Evolutionary conservation across 2,113 vertebrate genomes (phyloP).

Genomic region (Morone saxatilis): DNA sequence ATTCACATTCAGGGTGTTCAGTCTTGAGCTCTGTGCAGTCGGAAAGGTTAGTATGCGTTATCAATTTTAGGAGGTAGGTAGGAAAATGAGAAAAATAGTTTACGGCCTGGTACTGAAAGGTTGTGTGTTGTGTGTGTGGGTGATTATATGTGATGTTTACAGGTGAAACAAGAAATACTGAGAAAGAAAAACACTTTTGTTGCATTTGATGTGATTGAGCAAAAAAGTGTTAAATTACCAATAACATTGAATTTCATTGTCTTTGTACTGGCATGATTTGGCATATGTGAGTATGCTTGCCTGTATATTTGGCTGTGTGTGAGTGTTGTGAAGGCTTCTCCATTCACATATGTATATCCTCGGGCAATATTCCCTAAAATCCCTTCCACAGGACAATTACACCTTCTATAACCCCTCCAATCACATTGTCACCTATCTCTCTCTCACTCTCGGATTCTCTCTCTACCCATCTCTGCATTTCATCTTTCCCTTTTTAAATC

Average conservation of each 20-base stretch:
- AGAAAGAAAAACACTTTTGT: not conserved
- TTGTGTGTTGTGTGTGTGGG: not conserved
- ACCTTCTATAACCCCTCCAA: constrained; percentile 59
- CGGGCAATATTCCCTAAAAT: constrained; percentile 60
- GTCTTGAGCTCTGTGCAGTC: too few species aligned
- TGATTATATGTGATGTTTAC: not conserved
- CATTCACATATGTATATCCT: constrained; percentile 74
- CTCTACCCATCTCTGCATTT: constrained; percentile 52
- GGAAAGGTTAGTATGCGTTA: too few species aligned
- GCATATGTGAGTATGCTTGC: not conserved
- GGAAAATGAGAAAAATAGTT: not conserved
- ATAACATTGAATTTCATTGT: not conserved
- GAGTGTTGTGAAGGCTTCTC: constrained; percentile 41
- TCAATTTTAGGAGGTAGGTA: too few species aligned
- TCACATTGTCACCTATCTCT: constrained; percentile 61
- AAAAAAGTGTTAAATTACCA: not conserved
- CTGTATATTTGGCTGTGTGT: constrained; percentile 13
- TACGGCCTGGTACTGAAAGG: not conserved
- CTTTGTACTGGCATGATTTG: constrained; percentile 6
- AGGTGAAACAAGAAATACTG: not conserved
- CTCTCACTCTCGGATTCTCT: constrained; percentile 37
- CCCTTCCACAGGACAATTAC: constrained; percentile 56
- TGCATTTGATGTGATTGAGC: not conserved
- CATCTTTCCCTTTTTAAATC: constrained; percentile 55
- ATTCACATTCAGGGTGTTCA: not conserved